Evolutionary conservation across 2,113 vertebrate genomes (phyloP).

Genomic region (Proterorhinus semilunaris): DNA sequence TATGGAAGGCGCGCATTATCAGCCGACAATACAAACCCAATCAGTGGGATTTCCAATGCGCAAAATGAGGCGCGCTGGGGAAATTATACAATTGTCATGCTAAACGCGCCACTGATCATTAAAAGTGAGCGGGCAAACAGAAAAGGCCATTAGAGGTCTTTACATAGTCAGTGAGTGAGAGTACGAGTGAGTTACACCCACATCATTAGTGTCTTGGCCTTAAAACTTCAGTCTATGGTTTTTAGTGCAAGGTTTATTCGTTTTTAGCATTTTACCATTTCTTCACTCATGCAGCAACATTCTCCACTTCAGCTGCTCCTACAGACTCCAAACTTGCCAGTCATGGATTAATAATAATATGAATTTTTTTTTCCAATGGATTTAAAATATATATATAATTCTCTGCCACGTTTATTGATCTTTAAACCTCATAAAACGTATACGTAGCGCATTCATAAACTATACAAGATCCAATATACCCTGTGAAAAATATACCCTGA

Average conservation of each 20-base stretch:
- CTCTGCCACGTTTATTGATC: no score
- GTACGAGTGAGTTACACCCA: constrained; percentile 16
- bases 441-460: no score
- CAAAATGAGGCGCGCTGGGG: constrained; percentile 37
- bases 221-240: constrained; percentile 8
- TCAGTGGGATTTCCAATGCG: constrained; percentile 42
- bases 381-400: no score
- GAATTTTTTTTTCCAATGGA: no score
- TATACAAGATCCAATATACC: no score
- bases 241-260: constrained; percentile 11
- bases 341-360: no score
- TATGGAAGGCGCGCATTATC: constrained; percentile 19
- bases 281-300: no score
- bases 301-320: no score
- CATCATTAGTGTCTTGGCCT: constrained; percentile 17
- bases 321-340: no score
- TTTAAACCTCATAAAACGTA: no score
- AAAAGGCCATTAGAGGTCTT: constrained; percentile 32
- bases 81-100: constrained; percentile 45
- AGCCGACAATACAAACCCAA: constrained; percentile 53
- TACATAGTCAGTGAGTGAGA: constrained; percentile 11
- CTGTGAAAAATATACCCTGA: no score
- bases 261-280: neutral
- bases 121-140: constrained; percentile 33
- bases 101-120: constrained; percentile 43